Evolutionary conservation across 2,797 vertebrate genomes (phyloP).

Genomic region (Phyllotis vaccarum): DNA sequence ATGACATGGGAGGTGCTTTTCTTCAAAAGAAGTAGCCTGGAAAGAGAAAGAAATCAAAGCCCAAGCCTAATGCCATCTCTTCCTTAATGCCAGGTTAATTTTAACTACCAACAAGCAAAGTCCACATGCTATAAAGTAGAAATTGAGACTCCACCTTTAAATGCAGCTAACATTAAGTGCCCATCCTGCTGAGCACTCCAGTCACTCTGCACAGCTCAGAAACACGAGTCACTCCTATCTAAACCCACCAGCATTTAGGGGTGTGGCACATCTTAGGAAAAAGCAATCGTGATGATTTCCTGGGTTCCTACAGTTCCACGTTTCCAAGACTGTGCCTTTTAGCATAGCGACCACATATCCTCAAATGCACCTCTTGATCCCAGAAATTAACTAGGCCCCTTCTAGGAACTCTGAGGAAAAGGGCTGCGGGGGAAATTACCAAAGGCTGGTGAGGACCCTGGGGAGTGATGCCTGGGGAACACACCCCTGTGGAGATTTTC

Average conservation of each 20-base stretch:
- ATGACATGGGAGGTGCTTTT: background rate
- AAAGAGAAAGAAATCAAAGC: background rate
- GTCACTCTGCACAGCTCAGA: background rate
- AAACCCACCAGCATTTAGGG: background rate
- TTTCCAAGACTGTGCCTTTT: background rate
- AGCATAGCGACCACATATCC: too few species aligned
- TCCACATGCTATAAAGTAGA: background rate
- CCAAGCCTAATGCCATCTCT: background rate
- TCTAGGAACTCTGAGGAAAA: background rate
- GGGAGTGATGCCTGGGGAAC: background rate
- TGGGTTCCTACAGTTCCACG: background rate
- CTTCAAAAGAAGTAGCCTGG: background rate
- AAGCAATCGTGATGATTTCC: background rate
- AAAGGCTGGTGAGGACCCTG: background rate
- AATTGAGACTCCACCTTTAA: background rate
- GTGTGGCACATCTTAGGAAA: background rate
- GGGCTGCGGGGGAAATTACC: background rate
- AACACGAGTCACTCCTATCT: background rate
- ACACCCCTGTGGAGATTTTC: accelerated
- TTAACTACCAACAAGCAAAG: background rate
- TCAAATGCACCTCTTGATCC: background rate
- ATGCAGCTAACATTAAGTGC: background rate
- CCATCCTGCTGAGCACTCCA: background rate
- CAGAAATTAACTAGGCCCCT: background rate
- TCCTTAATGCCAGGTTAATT: background rate